Evolutionary conservation across 2,888 invertebrate species (phyloP), one percentile per base, ranked within the genome.

Genomic region (Phyllotreta striolata): DNA sequence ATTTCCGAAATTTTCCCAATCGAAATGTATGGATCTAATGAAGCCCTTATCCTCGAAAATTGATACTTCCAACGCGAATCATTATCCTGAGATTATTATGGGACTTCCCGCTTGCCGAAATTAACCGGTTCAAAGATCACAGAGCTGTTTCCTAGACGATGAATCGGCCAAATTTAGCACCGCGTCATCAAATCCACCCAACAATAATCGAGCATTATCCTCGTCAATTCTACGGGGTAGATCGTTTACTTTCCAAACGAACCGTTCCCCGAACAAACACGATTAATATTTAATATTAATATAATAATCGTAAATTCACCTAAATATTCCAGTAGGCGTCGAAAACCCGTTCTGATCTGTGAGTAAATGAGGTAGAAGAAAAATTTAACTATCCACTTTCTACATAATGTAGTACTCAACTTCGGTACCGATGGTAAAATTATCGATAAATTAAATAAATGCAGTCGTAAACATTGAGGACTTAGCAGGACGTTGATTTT

Each of bases 181-280:
- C 51, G 46, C 59, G 63, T 66, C 67, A 63, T 67, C 66, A 62
- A 56, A 64, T 64, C 52, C 34, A 55, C 60, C 56, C 60, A 63
- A 65, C 69, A 66, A 69, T 64, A 65, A 65, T 59, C 60, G 58
- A 43, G 62, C 62, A 63, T 62, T 63, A 61, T 63, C 46, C 14
- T 55, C 14, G 37, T 34, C 37, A 14, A 24, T 24, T 34, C 13
- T 52, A 52, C 38, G 14, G 57, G 57, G 46, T 46, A 38, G 46
- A n/a, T 39, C 44, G 44, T 40, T 39, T 54, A 40, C 39, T 54
- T n/a, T n/a, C n/a, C n/a, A n/a, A n/a, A n/a, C n/a, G n/a, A n/a
- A n/a, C n/a, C n/a, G n/a, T n/a, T n/a, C n/a, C n/a, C n/a, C n/a
- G n/a, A n/a, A n/a, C 24, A 24, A 24, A 24, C 24, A 24, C 24